phyloP scores from a whole-genome alignment of 2,113 vertebrate species.

The Kryptolebias marmoratus region DNA sequence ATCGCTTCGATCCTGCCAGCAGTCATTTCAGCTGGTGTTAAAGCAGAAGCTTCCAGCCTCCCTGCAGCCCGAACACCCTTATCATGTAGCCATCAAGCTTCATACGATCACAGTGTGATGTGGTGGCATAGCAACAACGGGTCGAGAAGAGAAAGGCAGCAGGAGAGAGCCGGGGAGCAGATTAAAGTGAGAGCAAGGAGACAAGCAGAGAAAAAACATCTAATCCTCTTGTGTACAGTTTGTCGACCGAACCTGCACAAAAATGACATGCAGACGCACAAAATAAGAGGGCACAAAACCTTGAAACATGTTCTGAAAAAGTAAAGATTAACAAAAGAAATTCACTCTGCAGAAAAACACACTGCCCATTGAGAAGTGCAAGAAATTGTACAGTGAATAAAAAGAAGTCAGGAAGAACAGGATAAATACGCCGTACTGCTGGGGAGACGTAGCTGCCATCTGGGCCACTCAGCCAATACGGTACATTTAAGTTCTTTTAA shows the following conservation, averaged over 20 bases:
- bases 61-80: conserved; percentile 49
- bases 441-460: conserved; percentile 14
- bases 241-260: conserved; percentile 53
- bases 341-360: conserved; percentile 10
- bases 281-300: conserved; percentile 35
- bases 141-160: conserved; percentile 32
- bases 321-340: conserved; percentile 25
- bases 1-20: conserved; percentile 30
- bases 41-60: conserved; percentile 32
- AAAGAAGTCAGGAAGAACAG: conserved; percentile 14
- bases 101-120: conserved; percentile 55
- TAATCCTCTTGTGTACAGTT: conserved; percentile 68
- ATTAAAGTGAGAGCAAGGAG: conserved; percentile 62
- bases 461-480: conserved; percentile 22
- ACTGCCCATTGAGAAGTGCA: neutral
- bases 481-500: conserved; percentile 18
- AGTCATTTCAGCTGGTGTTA: conserved; percentile 20
- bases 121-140: conserved; percentile 70
- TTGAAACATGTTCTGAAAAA: conserved; percentile 28
- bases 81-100: conserved; percentile 64
- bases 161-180: conserved; percentile 49
- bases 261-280: conserved; percentile 51
- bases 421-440: conserved; percentile 23
- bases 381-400: conserved; percentile 18
- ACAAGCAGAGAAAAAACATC: conserved; percentile 58